Evolutionary conservation across 2,797 vertebrate genomes (phyloP).

Genomic region (Tragopan temminckii): DNA sequence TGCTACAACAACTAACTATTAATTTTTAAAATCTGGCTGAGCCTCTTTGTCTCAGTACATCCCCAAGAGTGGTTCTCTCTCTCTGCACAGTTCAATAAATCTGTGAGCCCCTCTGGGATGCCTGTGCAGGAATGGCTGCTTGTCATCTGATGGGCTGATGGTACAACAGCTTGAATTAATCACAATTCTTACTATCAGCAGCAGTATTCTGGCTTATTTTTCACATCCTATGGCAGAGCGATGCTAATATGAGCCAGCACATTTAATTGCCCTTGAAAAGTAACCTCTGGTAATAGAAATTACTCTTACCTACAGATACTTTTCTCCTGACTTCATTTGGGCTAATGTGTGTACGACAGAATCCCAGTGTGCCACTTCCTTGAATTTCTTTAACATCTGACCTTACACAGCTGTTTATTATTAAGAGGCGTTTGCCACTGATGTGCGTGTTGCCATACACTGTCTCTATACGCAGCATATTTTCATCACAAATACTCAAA

Average conservation of each 20-base stretch:
- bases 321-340: neutral
- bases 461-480: constrained; percentile 80
- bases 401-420: neutral
- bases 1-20: neutral
- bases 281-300: constrained; percentile 29
- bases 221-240: neutral
- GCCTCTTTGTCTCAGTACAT: neutral
- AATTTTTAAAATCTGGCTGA: neutral
- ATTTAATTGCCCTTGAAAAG: constrained; percentile 32
- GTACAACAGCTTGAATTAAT: neutral
- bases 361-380: neutral
- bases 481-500: constrained; percentile 84
- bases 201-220: neutral
- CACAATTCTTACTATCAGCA: neutral
- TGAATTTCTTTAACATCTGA: neutral
- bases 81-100: neutral
- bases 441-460: constrained; percentile 16
- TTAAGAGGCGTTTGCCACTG: constrained; percentile 40
- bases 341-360: neutral
- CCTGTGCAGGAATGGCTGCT: neutral
- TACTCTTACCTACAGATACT: neutral
- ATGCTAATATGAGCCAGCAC: neutral
- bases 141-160: neutral
- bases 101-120: neutral
- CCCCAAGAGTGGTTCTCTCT: neutral